Base-by-base conservation (phyloP, 1,140 invertebrate species). In the Mesaphorura yosii region DNA sequence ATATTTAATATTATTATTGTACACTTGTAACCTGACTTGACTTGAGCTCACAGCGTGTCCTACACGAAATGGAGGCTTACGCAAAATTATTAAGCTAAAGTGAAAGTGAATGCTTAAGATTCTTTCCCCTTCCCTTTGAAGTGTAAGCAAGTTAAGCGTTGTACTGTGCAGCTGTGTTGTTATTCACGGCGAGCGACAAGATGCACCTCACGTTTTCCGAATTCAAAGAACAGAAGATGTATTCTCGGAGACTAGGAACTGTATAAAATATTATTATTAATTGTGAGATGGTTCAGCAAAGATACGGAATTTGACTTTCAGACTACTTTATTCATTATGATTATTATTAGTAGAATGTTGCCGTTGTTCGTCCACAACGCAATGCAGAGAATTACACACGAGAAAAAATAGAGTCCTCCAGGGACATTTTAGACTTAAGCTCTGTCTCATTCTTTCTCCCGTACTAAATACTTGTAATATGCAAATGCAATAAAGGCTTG, bases 251-350 rank as follows among this genome's bases (percentile, higher is more conserved):
- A 60, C 54, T 53, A 53, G 46, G 29, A n/a, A n/a, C n/a, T n/a
- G n/a, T n/a, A n/a, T n/a, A n/a, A n/a, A n/a, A n/a, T n/a, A 55
- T 52, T 58, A 58, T 61, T 61, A 61, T 55, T 61, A 61, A 61
- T 61, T 61, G 59, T 57, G 47, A 49, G 56, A 58, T 55, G 41
- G 50, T n/a, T 28, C 17, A 48, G n/a, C 27, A 52, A 29, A 61
- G 59, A 60, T 60, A 60, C 55, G 59, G 55, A 57, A 54, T 26
- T 28, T 31, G 12, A n/a, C 26, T n/a, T 15, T 52, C n/a, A 26
- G 25, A 50, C 38, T 22, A 27, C 42, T 14, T 31, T 50, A 20
- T 39, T 39, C 44, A 37, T 22, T 47, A 17, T 39, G n/a, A n/a
- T 41, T 57, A 44, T 55, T 60, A 60, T 57, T 60, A 57, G 48